Percentiles rank a stretch among this genome's conserved stretches.
phyloP scores from a whole-genome alignment of 2,888 invertebrate species.

The Acleris holmiana region DNA sequence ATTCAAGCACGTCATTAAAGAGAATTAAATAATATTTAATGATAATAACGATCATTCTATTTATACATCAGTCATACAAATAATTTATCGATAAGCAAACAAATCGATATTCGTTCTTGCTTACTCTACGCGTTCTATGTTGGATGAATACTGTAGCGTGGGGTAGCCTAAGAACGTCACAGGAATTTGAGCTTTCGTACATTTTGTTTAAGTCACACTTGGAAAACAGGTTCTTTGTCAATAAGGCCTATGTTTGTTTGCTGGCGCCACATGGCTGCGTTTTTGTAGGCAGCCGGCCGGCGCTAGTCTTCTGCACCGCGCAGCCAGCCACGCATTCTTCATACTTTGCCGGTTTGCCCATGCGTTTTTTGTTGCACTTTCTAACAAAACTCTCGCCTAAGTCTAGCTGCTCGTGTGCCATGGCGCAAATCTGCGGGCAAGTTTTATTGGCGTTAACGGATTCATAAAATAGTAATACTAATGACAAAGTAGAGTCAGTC shows the following conservation, averaged over 20 bases:
- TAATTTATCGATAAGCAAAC: conserved; percentile 13
- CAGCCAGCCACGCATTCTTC: conserved; percentile 11
- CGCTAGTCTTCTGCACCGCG: conserved; percentile 12
- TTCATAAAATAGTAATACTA: too few species aligned
- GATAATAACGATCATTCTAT: neutral
- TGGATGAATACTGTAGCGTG: conserved; percentile 3
- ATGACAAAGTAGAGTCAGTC: too few species aligned
- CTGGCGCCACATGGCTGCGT: conserved; percentile 21
- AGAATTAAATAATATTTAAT: neutral
- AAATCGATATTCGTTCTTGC: conserved; percentile 12
- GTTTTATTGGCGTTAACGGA: too few species aligned
- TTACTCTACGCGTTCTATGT: conserved; percentile 18
- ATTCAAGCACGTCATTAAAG: too few species aligned
- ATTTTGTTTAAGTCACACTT: neutral
- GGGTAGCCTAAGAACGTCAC: neutral
- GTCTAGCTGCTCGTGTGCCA: too few species aligned
- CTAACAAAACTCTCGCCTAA: neutral
- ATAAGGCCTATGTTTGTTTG: conserved; percentile 17
- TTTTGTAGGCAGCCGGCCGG: conserved; percentile 26
- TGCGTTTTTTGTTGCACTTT: conserved; percentile 11
- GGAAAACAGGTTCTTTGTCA: neutral
- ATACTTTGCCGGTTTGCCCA: neutral
- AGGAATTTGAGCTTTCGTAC: conserved; percentile 1
- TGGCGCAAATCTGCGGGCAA: too few species aligned
- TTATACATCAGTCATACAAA: too few species aligned